A percentile compares a stretch with the other conserved stretches of the same genome.
Evolutionary conservation across 2,888 invertebrate species (phyloP).

Genomic region (Lordiphosa fenestrarum): DNA sequence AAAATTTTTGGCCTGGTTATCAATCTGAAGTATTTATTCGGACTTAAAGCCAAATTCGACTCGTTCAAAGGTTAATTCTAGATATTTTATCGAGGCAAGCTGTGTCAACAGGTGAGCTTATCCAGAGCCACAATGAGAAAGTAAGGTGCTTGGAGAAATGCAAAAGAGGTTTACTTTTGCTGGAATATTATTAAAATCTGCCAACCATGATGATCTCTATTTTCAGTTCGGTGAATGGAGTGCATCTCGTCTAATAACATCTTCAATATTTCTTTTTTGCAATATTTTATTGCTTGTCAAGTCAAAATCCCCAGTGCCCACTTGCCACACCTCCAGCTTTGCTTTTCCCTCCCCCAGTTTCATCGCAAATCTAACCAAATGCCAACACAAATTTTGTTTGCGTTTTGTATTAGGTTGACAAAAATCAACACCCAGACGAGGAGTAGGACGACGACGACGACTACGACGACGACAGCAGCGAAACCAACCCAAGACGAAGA

Average conservation of each 20-base stretch:
- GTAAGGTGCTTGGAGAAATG: no score
- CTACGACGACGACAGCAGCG: constrained; percentile 1
- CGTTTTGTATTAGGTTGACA: constrained; percentile 70
- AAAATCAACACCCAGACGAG: constrained; percentile 60
- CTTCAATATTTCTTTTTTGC: constrained; percentile 19
- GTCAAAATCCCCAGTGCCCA: constrained; percentile 22
- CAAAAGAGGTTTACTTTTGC: no score
- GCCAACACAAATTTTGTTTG: constrained; percentile 71
- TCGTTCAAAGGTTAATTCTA: no score
- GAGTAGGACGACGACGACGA: constrained; percentile 8
- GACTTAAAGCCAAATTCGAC: no score
- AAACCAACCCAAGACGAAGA: constrained; percentile 16
- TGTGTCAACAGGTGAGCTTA: no score
- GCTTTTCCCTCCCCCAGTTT: background rate
- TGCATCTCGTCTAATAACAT: constrained; percentile 11
- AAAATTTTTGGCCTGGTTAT: no score
- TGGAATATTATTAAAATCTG: no score
- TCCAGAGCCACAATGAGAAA: no score
- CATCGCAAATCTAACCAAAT: constrained; percentile 63
- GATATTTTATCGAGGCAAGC: no score
- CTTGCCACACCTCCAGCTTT: constrained; percentile 3
- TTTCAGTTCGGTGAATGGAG: no score
- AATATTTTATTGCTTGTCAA: constrained; percentile 38
- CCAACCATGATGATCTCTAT: no score
- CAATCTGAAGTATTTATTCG: no score